These are phyloP conservation scores for Heterochromis multidens DNA, from an alignment of 2,113 vertebrate genomes.

Conservation along the genomic window DNA sequence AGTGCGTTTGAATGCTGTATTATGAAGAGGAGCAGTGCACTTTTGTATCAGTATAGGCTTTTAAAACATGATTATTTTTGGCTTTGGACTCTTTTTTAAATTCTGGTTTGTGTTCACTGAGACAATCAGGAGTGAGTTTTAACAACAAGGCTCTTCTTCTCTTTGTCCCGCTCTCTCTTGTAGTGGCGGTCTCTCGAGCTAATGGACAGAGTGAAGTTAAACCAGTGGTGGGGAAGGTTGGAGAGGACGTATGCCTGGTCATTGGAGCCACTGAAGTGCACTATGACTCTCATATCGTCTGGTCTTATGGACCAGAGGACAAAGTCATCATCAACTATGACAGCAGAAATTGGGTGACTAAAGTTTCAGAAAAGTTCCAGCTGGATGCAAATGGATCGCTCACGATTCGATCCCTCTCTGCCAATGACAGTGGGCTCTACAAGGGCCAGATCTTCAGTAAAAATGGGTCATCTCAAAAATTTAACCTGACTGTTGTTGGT, in stretches of 20 bases:
- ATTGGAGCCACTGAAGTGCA: background rate
- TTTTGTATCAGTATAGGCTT: no score
- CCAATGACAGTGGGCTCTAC: background rate
- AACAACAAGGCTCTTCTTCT: background rate
- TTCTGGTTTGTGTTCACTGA: background rate
- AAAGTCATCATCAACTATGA: background rate
- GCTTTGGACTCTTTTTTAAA: background rate
- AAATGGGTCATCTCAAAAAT: accelerated
- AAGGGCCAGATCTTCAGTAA: accelerated
- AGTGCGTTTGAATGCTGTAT: no score
- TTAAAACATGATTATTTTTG: no score
- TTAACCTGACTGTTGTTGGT: background rate
- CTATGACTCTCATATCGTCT: accelerated
- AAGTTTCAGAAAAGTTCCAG: background rate
- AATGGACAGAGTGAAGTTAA: accelerated
- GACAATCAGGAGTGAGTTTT: background rate
- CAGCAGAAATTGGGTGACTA: accelerated
- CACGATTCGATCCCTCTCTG: background rate
- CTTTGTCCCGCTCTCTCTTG: background rate
- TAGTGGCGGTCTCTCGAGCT: background rate
- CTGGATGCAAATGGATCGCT: background rate
- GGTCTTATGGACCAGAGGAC: accelerated
- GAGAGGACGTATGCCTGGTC: accelerated
- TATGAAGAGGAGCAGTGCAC: no score
- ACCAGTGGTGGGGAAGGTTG: background rate